Base-by-base conservation (phyloP, 2,113 vertebrate genomes). In the Perccottus glenii region DNA sequence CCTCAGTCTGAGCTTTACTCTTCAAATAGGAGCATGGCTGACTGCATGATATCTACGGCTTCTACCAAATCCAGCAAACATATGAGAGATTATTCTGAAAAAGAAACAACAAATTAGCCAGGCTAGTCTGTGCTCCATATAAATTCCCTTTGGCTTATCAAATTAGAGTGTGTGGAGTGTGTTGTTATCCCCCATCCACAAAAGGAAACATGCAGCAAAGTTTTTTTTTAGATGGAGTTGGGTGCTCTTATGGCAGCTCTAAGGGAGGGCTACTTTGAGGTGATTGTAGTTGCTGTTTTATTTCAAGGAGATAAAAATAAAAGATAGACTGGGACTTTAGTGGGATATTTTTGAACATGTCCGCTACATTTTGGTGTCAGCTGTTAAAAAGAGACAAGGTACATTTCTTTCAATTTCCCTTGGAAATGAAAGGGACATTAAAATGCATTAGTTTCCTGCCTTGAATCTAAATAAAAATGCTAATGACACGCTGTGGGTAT, bases 381-480 rank as follows among this genome's bases (percentile, higher is more conserved):
- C 33, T 35, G 45, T 14, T 47, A 42, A 67, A 42, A 67, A 36
- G 11, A 65, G 57, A 60, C 55, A 69, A 42, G 69, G 69, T 56
- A 64, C 62, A 63, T 66, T 70, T 61, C 60, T 67, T 64, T 60
- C 53, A 32, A 58, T 83, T 70, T 80, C 47, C 27, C 67, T 83
- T 64, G 59, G 67, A 81, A 78, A 85, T 76, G 53, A 72, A 81
- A 61, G 38, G 3, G 67, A 64, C 78, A 88, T 89, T 88, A 83
- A 86, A 88, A 92, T 88, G 85, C 85, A 82, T 77, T 86, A 67
- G 48, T 70, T 82, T 77, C 78, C 79, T 81, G 79, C 79, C 73
- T 81, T 52, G 73, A 80, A 83, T 89, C 73, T 70, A 81, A 91
- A 85, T 84, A 78, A 68, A 85, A 88, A 91, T 87, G 83, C 83